These are phyloP conservation scores for Meleagris gallopavo DNA, from an alignment of 2,113 vertebrate species.

Conservation along the genomic window DNA sequence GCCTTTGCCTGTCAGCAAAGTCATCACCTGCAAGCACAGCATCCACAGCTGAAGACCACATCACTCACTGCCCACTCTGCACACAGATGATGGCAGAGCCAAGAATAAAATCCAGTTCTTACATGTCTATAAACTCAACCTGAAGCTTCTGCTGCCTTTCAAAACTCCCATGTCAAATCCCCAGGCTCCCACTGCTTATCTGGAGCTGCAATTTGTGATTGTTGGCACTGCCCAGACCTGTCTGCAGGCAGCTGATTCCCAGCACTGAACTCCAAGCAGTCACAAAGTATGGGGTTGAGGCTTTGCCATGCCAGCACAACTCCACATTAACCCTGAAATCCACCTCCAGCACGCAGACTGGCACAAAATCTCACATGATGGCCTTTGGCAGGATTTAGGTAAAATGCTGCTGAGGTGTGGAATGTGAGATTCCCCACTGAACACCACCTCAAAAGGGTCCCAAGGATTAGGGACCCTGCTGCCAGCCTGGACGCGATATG, in stretches of 20 bases:
- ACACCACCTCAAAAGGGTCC: not conserved
- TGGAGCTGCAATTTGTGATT: not conserved
- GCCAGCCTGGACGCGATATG: not conserved
- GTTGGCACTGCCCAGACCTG: not conserved
- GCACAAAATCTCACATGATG: rapidly evolving
- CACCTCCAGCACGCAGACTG: rapidly evolving
- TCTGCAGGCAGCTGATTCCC: not conserved
- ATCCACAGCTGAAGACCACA: not conserved
- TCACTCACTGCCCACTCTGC: not conserved
- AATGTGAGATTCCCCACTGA: not conserved
- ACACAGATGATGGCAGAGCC: not conserved
- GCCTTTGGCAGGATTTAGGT: not conserved
- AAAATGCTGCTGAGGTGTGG: not conserved
- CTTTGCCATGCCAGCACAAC: not conserved
- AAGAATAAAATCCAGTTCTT: not conserved
- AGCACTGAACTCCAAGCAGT: not conserved
- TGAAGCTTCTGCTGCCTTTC: not conserved
- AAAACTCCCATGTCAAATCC: not conserved
- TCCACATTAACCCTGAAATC: not conserved
- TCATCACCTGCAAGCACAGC: not conserved
- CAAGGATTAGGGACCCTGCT: not conserved
- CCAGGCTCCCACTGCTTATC: not conserved
- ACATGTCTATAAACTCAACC: not conserved
- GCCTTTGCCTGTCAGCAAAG: not conserved
- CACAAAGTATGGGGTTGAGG: rapidly evolving